Base-by-base conservation (phyloP, 2,888 invertebrate species). In the Helobdella robusta region DNA sequence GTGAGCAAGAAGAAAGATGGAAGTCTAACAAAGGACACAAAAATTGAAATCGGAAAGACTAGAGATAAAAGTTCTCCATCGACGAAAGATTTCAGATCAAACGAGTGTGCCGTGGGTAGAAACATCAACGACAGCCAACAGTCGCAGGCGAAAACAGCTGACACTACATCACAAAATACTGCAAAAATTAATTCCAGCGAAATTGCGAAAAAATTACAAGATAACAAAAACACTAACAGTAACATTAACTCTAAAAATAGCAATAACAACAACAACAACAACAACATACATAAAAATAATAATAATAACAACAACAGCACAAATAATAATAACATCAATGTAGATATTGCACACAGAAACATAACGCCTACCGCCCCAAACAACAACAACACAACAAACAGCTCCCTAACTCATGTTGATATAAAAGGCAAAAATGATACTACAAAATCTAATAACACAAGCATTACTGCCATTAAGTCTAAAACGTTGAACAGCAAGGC, bases 211-310 rank as follows among this genome's bases (percentile, higher is more conserved):
- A 40, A 40, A 15, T 40, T 40, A 15, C 44, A 40, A 15, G 15
- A 40, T 40, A 11, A 40, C 11, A 40, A 40, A 15, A 40, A 8
- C 50, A 50, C 6, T 25, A n/a, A 50, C 23, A 20, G n/a, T 50
- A n/a, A n/a, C 6, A 11, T n/a, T 6, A n/a, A n/a, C 23, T 20
- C 6, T n/a, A 50, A 50, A n/a, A n/a, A n/a, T 50, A 6, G 6
- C 50, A 50, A 50, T 50, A 4, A 50, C 5, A 50, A 50, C 50
- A 50, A 18, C 50, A 18, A 18, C 50, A 50, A 50, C 50, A 23
- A 8, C n/a, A 6, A n/a, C n/a, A n/a, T 23, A 18, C 50, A 50
- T n/a, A n/a, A n/a, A n/a, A n/a, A n/a, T n/a, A n/a, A n/a, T n/a
- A n/a, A n/a, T n/a, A n/a, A n/a, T n/a, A n/a, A n/a, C n/a, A n/a